Evolutionary conservation across 2,113 vertebrate genomes (phyloP).

Genomic region (Myodes glareolus): DNA sequence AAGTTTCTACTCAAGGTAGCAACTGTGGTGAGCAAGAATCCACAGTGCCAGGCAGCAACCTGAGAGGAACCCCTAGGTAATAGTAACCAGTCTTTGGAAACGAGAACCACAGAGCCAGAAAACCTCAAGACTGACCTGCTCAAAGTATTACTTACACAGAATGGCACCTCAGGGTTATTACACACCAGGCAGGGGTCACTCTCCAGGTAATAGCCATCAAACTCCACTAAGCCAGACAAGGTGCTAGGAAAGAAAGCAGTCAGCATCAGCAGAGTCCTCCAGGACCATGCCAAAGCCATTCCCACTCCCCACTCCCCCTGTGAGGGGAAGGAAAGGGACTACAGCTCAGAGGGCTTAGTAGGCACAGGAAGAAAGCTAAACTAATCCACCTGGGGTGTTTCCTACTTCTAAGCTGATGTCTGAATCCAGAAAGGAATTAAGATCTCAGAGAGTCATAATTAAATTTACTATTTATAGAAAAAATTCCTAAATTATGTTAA

Average conservation of each 20-base stretch:
- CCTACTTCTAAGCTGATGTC: slow-evolving; percentile 11
- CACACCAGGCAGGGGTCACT: slow-evolving; percentile 98
- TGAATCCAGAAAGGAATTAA: neutral
- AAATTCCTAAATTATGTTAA: neutral
- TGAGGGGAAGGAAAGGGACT: neutral
- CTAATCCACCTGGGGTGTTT: neutral
- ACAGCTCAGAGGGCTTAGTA: neutral
- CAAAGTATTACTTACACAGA: slow-evolving; percentile 91
- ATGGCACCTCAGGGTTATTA: slow-evolving; percentile 98
- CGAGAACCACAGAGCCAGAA: neutral
- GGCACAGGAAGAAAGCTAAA: neutral
- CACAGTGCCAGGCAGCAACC: neutral
- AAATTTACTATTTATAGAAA: neutral
- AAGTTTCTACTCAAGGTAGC: neutral
- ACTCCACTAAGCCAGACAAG: slow-evolving; percentile 96
- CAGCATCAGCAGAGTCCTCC: neutral
- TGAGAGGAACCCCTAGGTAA: neutral
- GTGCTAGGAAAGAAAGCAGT: slow-evolving; percentile 87
- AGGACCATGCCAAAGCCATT: neutral
- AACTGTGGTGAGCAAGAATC: neutral
- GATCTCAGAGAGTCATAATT: neutral
- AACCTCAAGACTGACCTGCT: neutral
- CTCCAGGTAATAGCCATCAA: slow-evolving; percentile 97
- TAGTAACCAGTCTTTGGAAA: neutral
- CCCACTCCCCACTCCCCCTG: neutral